phyloP scores from a whole-genome alignment of 2,888 invertebrate species.

The Limnephilus rhombicus region DNA sequence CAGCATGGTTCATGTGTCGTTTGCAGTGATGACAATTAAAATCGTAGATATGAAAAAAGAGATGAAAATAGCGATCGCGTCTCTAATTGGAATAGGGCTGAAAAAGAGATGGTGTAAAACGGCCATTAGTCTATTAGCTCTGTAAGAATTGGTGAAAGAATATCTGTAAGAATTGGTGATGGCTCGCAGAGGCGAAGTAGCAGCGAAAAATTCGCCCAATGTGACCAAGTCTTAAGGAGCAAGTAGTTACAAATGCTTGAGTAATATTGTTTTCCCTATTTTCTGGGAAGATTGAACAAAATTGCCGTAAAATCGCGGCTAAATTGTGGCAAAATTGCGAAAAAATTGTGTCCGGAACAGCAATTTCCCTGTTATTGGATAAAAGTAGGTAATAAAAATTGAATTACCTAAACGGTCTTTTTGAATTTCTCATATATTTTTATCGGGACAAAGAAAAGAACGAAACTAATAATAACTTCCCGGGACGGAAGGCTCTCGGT shows the following conservation, averaged over 20 bases:
- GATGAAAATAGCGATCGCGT: too few species aligned
- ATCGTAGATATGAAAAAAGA: too few species aligned
- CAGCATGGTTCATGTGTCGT: too few species aligned
- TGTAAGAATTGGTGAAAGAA: too few species aligned
- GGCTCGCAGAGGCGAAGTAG: too few species aligned
- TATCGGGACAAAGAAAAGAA: not conserved
- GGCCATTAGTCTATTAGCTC: too few species aligned
- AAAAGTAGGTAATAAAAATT: slow-evolving; percentile 32
- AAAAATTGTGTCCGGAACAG: not conserved
- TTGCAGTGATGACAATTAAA: too few species aligned
- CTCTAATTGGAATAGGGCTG: too few species aligned
- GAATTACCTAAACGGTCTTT: slow-evolving; percentile 5
- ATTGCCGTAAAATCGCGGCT: not conserved
- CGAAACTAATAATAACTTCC: not conserved
- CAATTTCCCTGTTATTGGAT: slow-evolving; percentile 27
- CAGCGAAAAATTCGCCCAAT: too few species aligned
- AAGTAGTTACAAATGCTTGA: not conserved
- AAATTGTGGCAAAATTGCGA: not conserved
- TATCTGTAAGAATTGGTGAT: too few species aligned
- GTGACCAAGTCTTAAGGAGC: not conserved
- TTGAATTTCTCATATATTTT: slow-evolving; percentile 36
- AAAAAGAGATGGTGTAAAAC: too few species aligned
- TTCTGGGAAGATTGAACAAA: slow-evolving; percentile 5
- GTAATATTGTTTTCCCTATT: slow-evolving; percentile 32
- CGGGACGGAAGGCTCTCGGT: too few species aligned